Percentiles rank a stretch among this genome's conserved stretches.
Evolutionary conservation across 2,797 vertebrate species (phyloP).

Genomic region (Falco concolor): DNA sequence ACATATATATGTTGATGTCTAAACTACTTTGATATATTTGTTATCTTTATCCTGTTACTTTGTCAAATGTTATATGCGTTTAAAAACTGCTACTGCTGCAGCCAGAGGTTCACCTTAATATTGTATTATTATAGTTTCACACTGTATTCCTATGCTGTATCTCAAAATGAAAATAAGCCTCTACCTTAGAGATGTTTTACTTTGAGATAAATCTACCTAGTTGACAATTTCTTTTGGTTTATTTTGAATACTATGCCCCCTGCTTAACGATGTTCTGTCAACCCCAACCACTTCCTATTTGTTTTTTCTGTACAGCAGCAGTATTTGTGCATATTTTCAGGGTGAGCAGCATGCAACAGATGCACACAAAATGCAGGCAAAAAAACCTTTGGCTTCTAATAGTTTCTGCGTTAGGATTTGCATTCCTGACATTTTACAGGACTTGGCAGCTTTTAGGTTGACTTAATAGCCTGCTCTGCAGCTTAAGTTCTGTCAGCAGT

Average conservation of each 20-base stretch:
- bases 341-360: neutral
- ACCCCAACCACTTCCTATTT: neutral
- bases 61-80: rapidly evolving
- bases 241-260: neutral
- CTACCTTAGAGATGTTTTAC: neutral
- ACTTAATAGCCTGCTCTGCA: neutral
- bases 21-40: neutral
- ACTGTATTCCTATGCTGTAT: neutral
- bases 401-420: neutral
- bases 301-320: neutral
- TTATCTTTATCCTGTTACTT: neutral
- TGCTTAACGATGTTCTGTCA: neutral
- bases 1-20: neutral
- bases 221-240: neutral
- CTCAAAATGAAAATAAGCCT: neutral
- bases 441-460: neutral
- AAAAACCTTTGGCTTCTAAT: neutral
- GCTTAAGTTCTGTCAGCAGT: neutral
- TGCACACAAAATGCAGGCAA: neutral
- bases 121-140: neutral
- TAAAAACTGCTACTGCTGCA: neutral
- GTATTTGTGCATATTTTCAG: neutral
- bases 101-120: neutral
- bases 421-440: neutral
- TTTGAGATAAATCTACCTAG: neutral